Conservation (phyloP, 2,797 vertebrate species). For the Myripristis murdjan region DNA sequence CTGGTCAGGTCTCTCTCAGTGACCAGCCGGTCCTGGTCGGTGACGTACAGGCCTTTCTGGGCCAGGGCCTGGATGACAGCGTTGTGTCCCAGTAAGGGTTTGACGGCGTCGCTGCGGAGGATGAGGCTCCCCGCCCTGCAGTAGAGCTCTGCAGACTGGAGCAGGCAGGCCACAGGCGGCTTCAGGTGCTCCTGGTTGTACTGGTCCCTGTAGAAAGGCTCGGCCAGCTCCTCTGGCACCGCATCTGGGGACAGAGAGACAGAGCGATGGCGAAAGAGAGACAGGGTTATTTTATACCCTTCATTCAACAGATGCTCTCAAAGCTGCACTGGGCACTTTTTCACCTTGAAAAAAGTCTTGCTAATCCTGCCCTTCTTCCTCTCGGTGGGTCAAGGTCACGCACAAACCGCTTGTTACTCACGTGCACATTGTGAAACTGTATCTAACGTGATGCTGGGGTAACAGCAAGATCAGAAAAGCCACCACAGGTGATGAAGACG, state of each 20-base stretch:
- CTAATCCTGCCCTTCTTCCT: too few species aligned
- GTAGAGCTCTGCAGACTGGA: constrained; percentile 97
- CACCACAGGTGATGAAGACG: not conserved
- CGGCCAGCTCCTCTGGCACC: constrained; percentile 92
- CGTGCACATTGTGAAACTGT: too few species aligned
- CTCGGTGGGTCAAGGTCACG: too few species aligned
- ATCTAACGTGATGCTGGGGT: too few species aligned
- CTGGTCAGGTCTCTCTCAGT: constrained; percentile 94
- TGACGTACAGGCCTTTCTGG: constrained; percentile 97
- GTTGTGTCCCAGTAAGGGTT: constrained; percentile 96
- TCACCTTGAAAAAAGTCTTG: not conserved
- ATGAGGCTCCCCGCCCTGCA: constrained; percentile 98
- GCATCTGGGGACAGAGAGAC: constrained; percentile 85
- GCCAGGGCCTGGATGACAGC: constrained; percentile 98
- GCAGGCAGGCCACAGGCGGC: constrained; percentile 93
- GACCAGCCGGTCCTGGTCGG: constrained; percentile 95
- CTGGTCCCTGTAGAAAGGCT: constrained; percentile 97
- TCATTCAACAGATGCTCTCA: not conserved
- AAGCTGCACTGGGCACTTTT: not conserved
- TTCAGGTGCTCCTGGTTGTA: constrained; percentile 99
- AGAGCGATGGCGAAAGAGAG: not conserved
- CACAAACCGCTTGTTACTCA: too few species aligned
- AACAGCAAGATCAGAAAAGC: too few species aligned
- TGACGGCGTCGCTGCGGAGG: constrained; percentile 96
- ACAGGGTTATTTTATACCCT: not conserved